These are phyloP conservation scores for Xenentodon cancila DNA, from an alignment of 2,797 vertebrate species.

Conservation along the genomic window DNA sequence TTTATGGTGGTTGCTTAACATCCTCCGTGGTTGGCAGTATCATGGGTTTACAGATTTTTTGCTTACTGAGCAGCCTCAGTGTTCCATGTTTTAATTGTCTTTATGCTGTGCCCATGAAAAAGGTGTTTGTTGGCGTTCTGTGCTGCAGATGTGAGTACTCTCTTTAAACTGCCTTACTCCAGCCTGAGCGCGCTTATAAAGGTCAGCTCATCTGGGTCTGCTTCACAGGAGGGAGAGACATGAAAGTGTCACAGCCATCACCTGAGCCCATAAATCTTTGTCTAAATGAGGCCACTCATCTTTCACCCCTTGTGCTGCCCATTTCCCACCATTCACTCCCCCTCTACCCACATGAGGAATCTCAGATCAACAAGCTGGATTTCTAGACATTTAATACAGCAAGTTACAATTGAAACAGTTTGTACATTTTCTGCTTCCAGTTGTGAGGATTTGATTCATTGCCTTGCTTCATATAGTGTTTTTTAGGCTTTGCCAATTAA, in stretches of 20 bases:
- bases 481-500: not conserved
- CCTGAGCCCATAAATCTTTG: conserved; percentile 72
- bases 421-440: not conserved
- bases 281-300: conserved; percentile 62
- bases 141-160: conserved; percentile 22
- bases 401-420: not conserved
- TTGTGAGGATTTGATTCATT: not conserved
- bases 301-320: conserved; percentile 33
- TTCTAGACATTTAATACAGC: conserved; percentile 5
- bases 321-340: not conserved
- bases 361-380: conserved; percentile 11
- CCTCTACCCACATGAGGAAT: conserved; percentile 11
- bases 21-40: not conserved
- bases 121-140: conserved; percentile 5
- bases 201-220: conserved; percentile 71
- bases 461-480: not conserved
- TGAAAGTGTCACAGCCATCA: conserved; percentile 70
- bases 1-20: too few relatives aligned
- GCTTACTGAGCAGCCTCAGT: too few relatives aligned
- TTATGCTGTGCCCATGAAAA: not conserved
- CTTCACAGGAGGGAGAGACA: conserved; percentile 62
- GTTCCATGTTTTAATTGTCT: not conserved
- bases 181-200: conserved; percentile 64
- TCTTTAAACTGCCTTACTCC: conserved; percentile 43
- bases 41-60: too few relatives aligned